These are phyloP conservation scores for Nasonia vitripennis DNA, from an alignment of 1,140 invertebrate genomes.

Conservation along the genomic window DNA sequence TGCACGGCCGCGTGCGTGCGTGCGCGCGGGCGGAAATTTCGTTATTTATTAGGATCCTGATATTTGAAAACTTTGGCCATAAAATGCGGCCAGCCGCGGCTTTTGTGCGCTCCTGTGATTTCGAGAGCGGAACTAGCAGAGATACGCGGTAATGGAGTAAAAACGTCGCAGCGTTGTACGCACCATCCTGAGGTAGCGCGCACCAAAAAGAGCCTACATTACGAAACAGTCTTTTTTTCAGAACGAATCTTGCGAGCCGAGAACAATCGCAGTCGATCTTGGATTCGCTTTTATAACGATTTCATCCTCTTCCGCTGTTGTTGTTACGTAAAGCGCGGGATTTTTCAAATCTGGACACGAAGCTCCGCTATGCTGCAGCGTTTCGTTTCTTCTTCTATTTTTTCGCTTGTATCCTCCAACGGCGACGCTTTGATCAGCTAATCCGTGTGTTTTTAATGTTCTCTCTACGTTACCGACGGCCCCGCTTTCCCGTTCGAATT, in stretches of 20 bases:
- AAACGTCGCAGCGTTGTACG: neutral
- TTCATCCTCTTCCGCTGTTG: neutral
- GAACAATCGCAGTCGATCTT: conserved; percentile 23
- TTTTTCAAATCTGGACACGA: conserved; percentile 1
- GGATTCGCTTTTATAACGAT: conserved; percentile 23
- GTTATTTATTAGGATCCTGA: conserved; percentile 1
- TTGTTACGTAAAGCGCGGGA: conserved; percentile 11
- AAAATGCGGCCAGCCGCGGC: neutral
- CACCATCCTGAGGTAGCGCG: neutral
- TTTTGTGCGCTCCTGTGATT: neutral
- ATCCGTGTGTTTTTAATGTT: conserved; percentile 3
- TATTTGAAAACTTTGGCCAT: neutral
- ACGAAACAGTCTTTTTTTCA: neutral
- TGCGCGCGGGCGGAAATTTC: neutral
- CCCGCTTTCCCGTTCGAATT: no score
- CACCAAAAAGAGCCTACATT: neutral
- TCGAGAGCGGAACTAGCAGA: neutral
- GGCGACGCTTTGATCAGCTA: neutral
- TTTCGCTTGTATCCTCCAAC: neutral
- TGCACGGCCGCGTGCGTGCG: no score
- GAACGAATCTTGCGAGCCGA: neutral
- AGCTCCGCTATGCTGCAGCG: neutral
- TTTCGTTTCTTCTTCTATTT: neutral
- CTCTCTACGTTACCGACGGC: neutral
- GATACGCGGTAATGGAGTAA: neutral